Base-by-base conservation (phyloP, 2,113 vertebrate species). In the Opisthocomus hoazin region DNA sequence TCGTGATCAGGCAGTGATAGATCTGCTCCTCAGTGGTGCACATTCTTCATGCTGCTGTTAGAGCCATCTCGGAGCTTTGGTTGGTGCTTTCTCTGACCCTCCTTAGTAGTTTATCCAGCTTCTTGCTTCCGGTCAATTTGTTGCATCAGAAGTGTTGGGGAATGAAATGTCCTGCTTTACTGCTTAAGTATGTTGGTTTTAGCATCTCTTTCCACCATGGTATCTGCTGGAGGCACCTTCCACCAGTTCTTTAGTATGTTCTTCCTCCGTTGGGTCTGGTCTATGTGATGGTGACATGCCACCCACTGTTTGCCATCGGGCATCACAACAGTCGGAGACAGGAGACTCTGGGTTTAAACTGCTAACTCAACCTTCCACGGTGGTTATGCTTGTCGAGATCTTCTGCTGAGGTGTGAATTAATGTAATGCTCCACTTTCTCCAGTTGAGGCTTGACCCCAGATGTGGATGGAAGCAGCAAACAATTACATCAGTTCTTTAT, bases 1-100 rank as follows among this genome's bases (percentile, higher is more conserved):
- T 84, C 0, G 48, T 87, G 92, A 87, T 71, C 65, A 43, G 90
- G 92, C 92, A 81, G 65, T 95, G 90, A 93, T 61, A 53, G 92
- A 95, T 92, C 56, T 87, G 48, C 73, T 93, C 41, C 65, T 82
- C 64, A 29, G 69, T 76, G 53, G 26, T 65, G n/a, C n/a, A 7
- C 73, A 65, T 93, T 86, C 65, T 71, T 93, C 69, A 89, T 90
- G 39, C 41, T 41, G 46, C 91, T 89, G 73, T 92, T 64, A 61
- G 77, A 56, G 26, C 21, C 65, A 50, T 75, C 82, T 76, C 1
- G 0, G 57, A 53, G 73, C 60, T 92, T 90, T 90, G 60, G 64
- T 80, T 10, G 15, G 29, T 75, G 48, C 69, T 87, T 90, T 87
- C 65, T 89, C 41, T 36, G 70, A n/a, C 36, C 22, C n/a, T 69